Conservation (phyloP, 2,797 vertebrate genomes). For the Hypotaenidia philippensis region DNA sequence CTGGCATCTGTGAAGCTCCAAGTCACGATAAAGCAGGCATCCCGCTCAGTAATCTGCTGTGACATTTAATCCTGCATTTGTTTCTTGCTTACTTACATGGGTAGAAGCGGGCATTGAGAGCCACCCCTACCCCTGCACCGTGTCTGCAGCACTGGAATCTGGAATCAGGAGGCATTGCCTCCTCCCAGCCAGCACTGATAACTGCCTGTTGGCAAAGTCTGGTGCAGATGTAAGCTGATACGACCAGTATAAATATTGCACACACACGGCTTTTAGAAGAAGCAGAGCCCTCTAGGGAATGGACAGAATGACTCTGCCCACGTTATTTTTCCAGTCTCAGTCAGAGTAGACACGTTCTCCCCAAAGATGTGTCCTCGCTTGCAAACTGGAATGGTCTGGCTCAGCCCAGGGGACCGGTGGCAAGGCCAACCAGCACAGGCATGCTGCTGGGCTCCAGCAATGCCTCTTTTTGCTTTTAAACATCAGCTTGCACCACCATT, state of each 20-base stretch:
- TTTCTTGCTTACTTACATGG: conserved; percentile 54
- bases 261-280: neutral
- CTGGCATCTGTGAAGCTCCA: neutral
- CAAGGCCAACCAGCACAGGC: neutral
- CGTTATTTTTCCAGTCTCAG: accelerated
- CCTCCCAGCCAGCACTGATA: neutral
- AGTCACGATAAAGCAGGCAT: neutral
- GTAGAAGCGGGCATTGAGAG: conserved; percentile 1
- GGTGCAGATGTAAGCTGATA: neutral
- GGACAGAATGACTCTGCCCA: neutral
- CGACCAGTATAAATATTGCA: neutral
- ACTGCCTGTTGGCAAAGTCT: neutral
- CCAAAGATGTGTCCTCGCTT: neutral
- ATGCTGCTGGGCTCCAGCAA: accelerated
- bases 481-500: accelerated
- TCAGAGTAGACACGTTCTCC: neutral
- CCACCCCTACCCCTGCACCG: too few relatives aligned
- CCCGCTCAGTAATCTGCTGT: neutral
- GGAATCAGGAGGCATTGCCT: neutral
- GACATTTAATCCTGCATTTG: conserved; percentile 60
- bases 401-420: neutral
- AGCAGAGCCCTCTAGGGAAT: neutral
- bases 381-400: neutral
- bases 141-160: conserved; percentile 1
- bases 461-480: neutral